Conservation (phyloP, 2,797 vertebrate genomes). For the Rhinoraja longicauda region DNA sequence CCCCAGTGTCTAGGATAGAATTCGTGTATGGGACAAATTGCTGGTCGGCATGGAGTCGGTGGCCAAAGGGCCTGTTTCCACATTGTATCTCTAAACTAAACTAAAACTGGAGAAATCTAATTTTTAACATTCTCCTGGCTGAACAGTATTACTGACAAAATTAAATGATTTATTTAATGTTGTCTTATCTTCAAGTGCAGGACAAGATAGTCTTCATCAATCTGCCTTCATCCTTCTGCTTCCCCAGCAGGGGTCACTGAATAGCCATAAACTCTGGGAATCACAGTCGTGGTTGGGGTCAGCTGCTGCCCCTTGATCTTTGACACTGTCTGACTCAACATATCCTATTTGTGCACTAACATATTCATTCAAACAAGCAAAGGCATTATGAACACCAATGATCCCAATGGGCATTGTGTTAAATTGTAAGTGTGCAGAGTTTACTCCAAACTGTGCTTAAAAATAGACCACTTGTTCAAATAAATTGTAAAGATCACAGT, state of each 20-base stretch:
- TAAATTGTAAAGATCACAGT: no score
- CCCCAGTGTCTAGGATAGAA: no score
- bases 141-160: background rate
- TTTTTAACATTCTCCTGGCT: background rate
- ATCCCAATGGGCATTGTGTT: background rate
- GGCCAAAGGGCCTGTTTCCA: no score
- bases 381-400: background rate
- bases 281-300: background rate
- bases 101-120: background rate
- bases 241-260: slow-evolving; percentile 26
- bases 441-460: background rate
- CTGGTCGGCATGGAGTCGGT: no score
- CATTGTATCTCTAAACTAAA: no score
- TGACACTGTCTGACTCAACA: background rate
- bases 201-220: background rate
- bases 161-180: background rate
- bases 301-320: background rate
- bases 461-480: background rate
- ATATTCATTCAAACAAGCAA: no score
- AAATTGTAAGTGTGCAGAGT: background rate
- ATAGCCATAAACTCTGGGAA: background rate
- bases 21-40: no score
- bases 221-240: background rate
- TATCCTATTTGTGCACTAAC: background rate
- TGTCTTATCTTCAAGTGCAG: background rate